These are phyloP conservation scores for Takifugu flavidus DNA, from an alignment of 2,113 vertebrate species.

Conservation along the genomic window DNA sequence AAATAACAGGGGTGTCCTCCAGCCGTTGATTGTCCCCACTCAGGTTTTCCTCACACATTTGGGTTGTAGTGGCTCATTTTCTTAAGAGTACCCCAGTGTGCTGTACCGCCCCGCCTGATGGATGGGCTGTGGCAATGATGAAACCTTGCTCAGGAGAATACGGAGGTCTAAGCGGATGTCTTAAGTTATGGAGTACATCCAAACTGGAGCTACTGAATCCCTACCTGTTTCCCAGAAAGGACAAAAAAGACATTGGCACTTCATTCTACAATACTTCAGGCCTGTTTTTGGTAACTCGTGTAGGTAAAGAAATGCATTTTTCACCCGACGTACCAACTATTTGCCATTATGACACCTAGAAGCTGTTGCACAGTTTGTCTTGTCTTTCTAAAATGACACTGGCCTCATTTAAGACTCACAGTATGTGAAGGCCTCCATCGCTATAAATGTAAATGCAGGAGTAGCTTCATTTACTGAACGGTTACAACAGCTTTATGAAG, in stretches of 20 bases:
- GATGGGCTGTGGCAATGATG: background rate
- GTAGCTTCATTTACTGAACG: conserved; percentile 1
- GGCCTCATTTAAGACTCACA: conserved; percentile 8
- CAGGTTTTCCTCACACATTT: no score
- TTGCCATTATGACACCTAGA: background rate
- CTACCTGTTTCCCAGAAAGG: no score
- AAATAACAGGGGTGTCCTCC: no score
- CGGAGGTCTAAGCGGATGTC: conserved; percentile 3
- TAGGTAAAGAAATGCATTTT: background rate
- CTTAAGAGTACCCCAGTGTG: background rate
- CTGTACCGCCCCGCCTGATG: conserved; percentile 16
- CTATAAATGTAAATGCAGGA: background rate
- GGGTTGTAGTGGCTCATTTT: background rate
- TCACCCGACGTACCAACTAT: no score
- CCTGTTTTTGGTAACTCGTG: background rate
- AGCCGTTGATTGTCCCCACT: no score
- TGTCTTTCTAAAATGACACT: conserved; percentile 22
- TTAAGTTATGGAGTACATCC: no score
- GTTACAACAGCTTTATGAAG: background rate
- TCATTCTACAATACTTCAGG: background rate
- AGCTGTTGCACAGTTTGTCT: conserved; percentile 11
- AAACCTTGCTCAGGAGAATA: conserved; percentile 7
- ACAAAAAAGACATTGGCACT: no score
- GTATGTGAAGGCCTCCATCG: conserved; percentile 2
- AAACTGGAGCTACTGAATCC: no score